Evolutionary conservation across 2,888 invertebrate genomes (phyloP).

Genomic region (Nymphalis c-album): DNA sequence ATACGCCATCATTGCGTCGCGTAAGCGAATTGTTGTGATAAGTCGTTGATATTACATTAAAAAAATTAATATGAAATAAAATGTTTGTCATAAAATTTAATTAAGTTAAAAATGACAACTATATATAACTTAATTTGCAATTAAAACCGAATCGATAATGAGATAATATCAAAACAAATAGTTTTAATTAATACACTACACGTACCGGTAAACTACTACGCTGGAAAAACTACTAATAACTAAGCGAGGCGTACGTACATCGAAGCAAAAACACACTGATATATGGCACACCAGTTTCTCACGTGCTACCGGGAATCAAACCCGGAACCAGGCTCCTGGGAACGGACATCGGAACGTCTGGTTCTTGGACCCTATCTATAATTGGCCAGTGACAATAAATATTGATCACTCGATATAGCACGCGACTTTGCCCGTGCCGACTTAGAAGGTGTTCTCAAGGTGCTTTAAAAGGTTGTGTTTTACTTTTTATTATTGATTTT

Average conservation of each 20-base stretch:
- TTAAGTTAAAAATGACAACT: too few relatives aligned
- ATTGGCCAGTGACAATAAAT: conserved; percentile 46
- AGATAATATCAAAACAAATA: conserved; percentile 14
- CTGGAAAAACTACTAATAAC: conserved; percentile 40
- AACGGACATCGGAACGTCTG: conserved; percentile 58
- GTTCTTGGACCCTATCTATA: conserved; percentile 55
- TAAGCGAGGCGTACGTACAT: conserved; percentile 37
- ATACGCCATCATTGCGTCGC: too few relatives aligned
- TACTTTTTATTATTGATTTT: conserved; percentile 8
- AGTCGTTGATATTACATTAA: too few relatives aligned
- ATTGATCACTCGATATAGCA: conserved; percentile 37
- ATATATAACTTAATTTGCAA: neutral
- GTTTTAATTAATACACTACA: conserved; percentile 40
- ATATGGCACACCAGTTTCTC: conserved; percentile 73
- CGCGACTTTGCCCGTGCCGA: conserved; percentile 34
- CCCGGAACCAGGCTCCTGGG: conserved; percentile 73
- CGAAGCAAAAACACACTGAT: conserved; percentile 57
- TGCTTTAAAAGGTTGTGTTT: conserved; percentile 19
- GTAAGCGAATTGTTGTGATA: too few relatives aligned
- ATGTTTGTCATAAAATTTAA: too few relatives aligned
- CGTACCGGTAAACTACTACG: conserved; percentile 37
- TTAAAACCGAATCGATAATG: neutral
- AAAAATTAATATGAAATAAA: too few relatives aligned
- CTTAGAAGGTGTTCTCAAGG: neutral
- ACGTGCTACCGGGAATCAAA: conserved; percentile 76